Percentiles rank a stretch among this genome's conserved stretches.
Evolutionary conservation across 2,888 invertebrate genomes (phyloP).

Genomic region (Iselma pallidipennis): DNA sequence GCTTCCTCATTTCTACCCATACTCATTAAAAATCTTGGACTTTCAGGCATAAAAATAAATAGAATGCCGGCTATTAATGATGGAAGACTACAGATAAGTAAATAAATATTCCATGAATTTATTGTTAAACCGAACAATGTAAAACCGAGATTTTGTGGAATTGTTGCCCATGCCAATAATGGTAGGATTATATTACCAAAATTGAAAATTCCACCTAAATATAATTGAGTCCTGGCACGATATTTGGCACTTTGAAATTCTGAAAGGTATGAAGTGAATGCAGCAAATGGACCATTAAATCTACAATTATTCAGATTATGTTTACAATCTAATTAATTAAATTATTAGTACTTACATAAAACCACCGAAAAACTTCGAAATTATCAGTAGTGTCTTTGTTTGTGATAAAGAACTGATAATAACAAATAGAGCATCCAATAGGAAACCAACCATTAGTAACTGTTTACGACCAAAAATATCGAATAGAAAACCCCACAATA

Average conservation of each 20-base stretch:
- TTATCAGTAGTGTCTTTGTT: constrained; percentile 66
- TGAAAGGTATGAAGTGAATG: constrained; percentile 69
- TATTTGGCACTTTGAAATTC: constrained; percentile 70
- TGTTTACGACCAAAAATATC: constrained; percentile 11
- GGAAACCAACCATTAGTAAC: constrained; percentile 59
- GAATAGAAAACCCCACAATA: constrained; percentile 72
- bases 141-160: constrained; percentile 64
- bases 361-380: constrained; percentile 75
- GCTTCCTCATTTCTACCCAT: constrained; percentile 69
- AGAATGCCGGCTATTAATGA: constrained; percentile 66
- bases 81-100: constrained; percentile 64
- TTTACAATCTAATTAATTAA: background rate
- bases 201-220: constrained; percentile 66
- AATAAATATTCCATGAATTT: constrained; percentile 65
- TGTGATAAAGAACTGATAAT: constrained; percentile 67
- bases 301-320: constrained; percentile 53
- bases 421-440: constrained; percentile 66
- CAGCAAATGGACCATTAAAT: constrained; percentile 70
- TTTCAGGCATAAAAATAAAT: constrained; percentile 69
- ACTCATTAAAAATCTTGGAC: constrained; percentile 76
- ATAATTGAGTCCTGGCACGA: constrained; percentile 65
- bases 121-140: constrained; percentile 52
- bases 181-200: constrained; percentile 66
- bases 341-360: constrained; percentile 4
- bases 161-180: constrained; percentile 70